Evolutionary conservation across 2,113 vertebrate species (phyloP), one percentile per base, ranked within the genome.

Genomic region (Sinocyclocheilus anshuiensis): DNA sequence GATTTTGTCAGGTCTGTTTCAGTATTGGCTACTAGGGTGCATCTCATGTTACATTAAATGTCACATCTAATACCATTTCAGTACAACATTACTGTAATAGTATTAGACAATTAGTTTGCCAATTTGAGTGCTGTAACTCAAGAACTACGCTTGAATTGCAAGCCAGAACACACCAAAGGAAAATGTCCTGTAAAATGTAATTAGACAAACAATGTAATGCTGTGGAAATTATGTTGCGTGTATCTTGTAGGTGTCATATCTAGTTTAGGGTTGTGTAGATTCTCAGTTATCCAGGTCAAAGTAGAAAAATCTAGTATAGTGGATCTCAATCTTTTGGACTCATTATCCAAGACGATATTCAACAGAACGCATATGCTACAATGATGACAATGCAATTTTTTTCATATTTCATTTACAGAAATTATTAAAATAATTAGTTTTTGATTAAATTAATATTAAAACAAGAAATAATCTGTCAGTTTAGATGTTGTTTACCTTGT

Each of bases 111-210:
- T 77, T 77, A 53, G 29, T 33, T 33, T 33, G 29, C 29, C 29
- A 57, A 78, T 55, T 33, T 55, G 69, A 42, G 69, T 42, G 69
- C 29, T 39, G 76, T 78, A 78, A 78, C 76, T 55, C 4, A 78
- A 78, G 76, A 78, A 15, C 36, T 20, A 26, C 0, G 22, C 36
- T 63, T 42, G 22, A 80, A 39, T 42, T n/a, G 11, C 53, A 42
- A 26, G 75, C 16, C 26, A 15, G 9, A 53, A 77, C 48, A 55
- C 4, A 0, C 8, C 26, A 77, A 77, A 77, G 71, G 33, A 77
- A 12, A 55, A 18, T 16, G 10, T 72, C 33, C 18, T 22, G 69
- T 72, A 75, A 63, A 24, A 45, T 74, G 10, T 74, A 12, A 42
- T 39, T 42, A n/a, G 48, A 26, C 16, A 77, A 77, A 53, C 48